Conservation (phyloP, 2,797 vertebrate genomes). For the Arrhamphus sclerolepis region DNA sequence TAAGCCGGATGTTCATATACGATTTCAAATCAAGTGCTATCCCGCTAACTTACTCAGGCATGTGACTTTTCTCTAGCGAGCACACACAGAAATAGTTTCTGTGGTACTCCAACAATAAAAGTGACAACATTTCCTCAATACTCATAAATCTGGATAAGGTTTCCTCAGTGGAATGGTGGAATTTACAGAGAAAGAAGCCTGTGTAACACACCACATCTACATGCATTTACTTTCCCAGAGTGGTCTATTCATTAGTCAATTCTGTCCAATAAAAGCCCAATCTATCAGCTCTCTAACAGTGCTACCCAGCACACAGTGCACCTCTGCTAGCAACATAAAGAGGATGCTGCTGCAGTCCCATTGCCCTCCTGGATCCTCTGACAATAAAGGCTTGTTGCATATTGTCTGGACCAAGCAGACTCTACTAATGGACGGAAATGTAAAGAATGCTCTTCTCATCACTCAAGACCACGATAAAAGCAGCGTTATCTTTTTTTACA, state of each 20-base stretch:
- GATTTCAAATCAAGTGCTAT: constrained; percentile 22
- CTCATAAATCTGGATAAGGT: constrained; percentile 46
- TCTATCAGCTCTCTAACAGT: constrained; percentile 31
- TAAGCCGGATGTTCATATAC: constrained; percentile 7
- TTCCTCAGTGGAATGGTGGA: constrained; percentile 16
- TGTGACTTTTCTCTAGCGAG: neutral
- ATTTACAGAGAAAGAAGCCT: constrained; percentile 56
- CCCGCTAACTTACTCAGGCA: neutral
- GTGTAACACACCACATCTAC: constrained; percentile 61
- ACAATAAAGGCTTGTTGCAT: neutral
- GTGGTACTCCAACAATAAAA: constrained; percentile 18
- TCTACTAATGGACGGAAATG: constrained; percentile 6
- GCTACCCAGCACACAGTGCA: constrained; percentile 43
- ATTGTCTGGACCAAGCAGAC: neutral
- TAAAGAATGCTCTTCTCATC: neutral
- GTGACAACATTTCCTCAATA: constrained; percentile 31
- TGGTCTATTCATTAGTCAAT: constrained; percentile 68
- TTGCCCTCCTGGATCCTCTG: neutral
- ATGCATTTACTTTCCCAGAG: constrained; percentile 65
- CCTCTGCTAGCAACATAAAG: constrained; percentile 28
- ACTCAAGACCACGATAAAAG: constrained; percentile 6
- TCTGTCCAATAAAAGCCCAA: constrained; percentile 52
- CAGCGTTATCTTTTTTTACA: constrained; percentile 2
- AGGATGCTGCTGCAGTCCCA: constrained; percentile 15
- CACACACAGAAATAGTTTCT: neutral